phyloP scores from a whole-genome alignment of 1,140 invertebrate genomes.

The Chlorops oryzae region DNA sequence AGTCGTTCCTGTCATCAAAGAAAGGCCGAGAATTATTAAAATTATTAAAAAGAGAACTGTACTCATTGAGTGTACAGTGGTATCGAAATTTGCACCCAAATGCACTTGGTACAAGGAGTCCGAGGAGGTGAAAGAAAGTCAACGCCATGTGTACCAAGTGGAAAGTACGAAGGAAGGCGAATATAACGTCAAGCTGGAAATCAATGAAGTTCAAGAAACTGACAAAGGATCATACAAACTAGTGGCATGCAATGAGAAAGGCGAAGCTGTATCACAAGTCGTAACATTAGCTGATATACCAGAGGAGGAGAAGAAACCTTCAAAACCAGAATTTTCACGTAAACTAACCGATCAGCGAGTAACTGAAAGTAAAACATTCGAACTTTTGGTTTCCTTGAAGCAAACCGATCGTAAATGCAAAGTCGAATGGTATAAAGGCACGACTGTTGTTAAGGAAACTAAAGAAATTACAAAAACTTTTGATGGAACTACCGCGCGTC shows the following conservation, averaged over 20 bases:
- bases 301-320: constrained; percentile 47
- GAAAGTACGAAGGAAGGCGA: constrained; percentile 52
- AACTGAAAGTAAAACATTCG: constrained; percentile 69
- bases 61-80: constrained; percentile 82
- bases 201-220: constrained; percentile 65
- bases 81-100: constrained; percentile 80
- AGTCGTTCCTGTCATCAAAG: constrained; percentile 91
- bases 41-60: constrained; percentile 85
- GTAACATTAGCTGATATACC: constrained; percentile 80
- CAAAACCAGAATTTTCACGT: constrained; percentile 64
- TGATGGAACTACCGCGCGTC: constrained; percentile 71
- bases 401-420: constrained; percentile 69
- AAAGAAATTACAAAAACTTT: constrained; percentile 64
- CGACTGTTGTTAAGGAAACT: constrained; percentile 64
- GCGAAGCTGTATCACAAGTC: constrained; percentile 82
- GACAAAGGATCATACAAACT: constrained; percentile 88
- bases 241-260: constrained; percentile 88
- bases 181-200: constrained; percentile 81
- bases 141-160: constrained; percentile 34
- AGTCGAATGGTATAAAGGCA: constrained; percentile 82
- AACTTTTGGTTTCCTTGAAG: constrained; percentile 68
- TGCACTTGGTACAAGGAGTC: constrained; percentile 86
- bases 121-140: constrained; percentile 67
- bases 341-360: constrained; percentile 63
- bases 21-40: constrained; percentile 82